A percentile compares a stretch with the other conserved stretches of the same genome.
phyloP scores from a whole-genome alignment of 1,140 invertebrate species.

The Drosophila busckii region DNA sequence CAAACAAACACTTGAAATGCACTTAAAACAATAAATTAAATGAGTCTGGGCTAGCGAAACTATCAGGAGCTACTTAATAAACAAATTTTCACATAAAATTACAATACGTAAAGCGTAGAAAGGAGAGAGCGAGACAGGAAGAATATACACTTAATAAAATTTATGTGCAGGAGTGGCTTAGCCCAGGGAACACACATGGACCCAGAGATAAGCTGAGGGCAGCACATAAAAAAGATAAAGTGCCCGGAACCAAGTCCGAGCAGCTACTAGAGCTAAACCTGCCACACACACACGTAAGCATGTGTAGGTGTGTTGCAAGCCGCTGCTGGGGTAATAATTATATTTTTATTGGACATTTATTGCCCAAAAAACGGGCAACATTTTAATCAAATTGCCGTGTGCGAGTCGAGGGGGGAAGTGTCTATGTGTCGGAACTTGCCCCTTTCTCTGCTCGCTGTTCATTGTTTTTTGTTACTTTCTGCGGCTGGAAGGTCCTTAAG shows the following conservation, averaged over 20 bases:
- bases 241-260: constrained; percentile 26
- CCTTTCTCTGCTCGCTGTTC: constrained; percentile 15
- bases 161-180: constrained; percentile 73
- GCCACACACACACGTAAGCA: background rate
- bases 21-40: constrained; percentile 70
- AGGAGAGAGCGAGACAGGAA: background rate
- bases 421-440: constrained; percentile 26
- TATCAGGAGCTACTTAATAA: constrained; percentile 71
- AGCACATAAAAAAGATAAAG: constrained; percentile 65
- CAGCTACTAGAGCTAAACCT: constrained; percentile 7
- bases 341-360: constrained; percentile 78
- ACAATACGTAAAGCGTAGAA: constrained; percentile 35
- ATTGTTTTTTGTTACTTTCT: no score
- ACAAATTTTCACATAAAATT: constrained; percentile 77
- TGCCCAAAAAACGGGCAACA: constrained; percentile 56
- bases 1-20: constrained; percentile 52
- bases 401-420: background rate
- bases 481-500: no score
- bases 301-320: constrained; percentile 49
- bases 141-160: constrained; percentile 63
- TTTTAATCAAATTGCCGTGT: constrained; percentile 68
- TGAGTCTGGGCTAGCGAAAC: constrained; percentile 44
- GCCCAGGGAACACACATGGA: constrained; percentile 30
- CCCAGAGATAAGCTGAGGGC: constrained; percentile 34
- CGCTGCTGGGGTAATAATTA: constrained; percentile 73